These are phyloP conservation scores for Drosophila pseudoobscura DNA, from an alignment of 1,140 invertebrate genomes.

Conservation along the genomic window DNA sequence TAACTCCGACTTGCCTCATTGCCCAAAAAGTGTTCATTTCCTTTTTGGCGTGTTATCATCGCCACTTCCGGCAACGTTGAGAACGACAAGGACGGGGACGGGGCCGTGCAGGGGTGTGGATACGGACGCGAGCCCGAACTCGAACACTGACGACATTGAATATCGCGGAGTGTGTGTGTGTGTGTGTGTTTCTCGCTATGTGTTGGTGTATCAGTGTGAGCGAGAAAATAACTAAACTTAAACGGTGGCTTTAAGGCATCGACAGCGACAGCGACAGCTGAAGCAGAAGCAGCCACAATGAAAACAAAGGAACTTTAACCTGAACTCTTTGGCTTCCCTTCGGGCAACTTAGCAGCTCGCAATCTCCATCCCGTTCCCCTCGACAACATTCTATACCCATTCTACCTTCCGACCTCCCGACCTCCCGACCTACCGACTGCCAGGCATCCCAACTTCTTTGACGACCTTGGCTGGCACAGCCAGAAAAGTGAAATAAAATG, in stretches of 20 bases:
- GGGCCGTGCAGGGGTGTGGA: no score
- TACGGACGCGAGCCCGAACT: no score
- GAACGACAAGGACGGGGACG: slow-evolving; percentile 10
- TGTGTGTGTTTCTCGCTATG: background rate
- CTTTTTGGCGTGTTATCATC: slow-evolving; percentile 72
- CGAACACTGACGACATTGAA: slow-evolving; percentile 46
- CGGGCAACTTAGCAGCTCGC: slow-evolving; percentile 10
- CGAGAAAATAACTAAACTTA: slow-evolving; percentile 14
- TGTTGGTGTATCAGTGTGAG: background rate
- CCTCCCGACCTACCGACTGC: no score
- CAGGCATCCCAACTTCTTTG: background rate
- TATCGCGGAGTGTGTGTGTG: slow-evolving; percentile 11
- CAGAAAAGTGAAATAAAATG: slow-evolving; percentile 5
- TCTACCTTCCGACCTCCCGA: no score
- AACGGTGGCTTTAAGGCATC: slow-evolving; percentile 12
- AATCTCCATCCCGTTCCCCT: no score
- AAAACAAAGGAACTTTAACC: slow-evolving; percentile 7
- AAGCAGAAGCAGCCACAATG: background rate
- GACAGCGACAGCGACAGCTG: background rate
- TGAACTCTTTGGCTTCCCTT: background rate
- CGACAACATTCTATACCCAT: no score
- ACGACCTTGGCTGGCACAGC: slow-evolving; percentile 23
- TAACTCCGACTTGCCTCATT: slow-evolving; percentile 41
- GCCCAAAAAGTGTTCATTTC: slow-evolving; percentile 79
- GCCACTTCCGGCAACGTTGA: slow-evolving; percentile 62